Evolutionary conservation across 2,797 vertebrate genomes (phyloP).

Genomic region (Moxostoma hubbsi): DNA sequence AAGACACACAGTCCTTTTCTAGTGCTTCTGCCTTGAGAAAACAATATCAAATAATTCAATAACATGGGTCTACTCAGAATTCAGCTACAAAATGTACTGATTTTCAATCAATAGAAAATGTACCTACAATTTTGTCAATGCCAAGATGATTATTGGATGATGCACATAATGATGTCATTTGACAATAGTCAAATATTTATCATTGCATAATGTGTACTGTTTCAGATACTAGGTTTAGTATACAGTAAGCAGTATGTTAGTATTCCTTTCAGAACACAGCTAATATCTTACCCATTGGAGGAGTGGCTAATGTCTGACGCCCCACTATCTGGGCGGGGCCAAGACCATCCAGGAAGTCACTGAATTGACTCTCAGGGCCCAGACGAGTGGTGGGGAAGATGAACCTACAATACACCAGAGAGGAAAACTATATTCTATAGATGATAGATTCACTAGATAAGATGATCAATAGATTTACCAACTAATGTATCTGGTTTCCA

Average conservation of each 20-base stretch:
- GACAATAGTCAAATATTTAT: not conserved
- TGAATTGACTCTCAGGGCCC: constrained; percentile 96
- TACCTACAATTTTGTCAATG: too few species aligned
- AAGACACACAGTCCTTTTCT: not conserved
- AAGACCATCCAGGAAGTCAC: constrained; percentile 95
- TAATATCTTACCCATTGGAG: constrained; percentile 91
- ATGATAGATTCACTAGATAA: too few species aligned
- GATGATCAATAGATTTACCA: too few species aligned
- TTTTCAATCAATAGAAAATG: too few species aligned
- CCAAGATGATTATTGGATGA: not conserved
- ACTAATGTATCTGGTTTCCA: not conserved
- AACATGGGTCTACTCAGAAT: not conserved
- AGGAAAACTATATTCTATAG: not conserved
- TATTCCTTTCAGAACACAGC: not conserved
- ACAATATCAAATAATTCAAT: not conserved
- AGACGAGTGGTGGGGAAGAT: constrained; percentile 90
- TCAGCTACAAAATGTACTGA: not conserved
- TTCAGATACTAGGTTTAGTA: not conserved
- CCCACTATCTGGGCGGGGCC: constrained; percentile 97
- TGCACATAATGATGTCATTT: not conserved
- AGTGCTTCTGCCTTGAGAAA: not conserved
- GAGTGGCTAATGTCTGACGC: constrained; percentile 93
- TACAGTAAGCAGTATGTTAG: not conserved
- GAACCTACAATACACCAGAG: constrained; percentile 73
- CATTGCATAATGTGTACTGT: not conserved